Percentiles rank a stretch among this genome's conserved stretches.
phyloP scores from a whole-genome alignment of 2,797 vertebrate genomes.

The Phaenicophaeus curvirostris region DNA sequence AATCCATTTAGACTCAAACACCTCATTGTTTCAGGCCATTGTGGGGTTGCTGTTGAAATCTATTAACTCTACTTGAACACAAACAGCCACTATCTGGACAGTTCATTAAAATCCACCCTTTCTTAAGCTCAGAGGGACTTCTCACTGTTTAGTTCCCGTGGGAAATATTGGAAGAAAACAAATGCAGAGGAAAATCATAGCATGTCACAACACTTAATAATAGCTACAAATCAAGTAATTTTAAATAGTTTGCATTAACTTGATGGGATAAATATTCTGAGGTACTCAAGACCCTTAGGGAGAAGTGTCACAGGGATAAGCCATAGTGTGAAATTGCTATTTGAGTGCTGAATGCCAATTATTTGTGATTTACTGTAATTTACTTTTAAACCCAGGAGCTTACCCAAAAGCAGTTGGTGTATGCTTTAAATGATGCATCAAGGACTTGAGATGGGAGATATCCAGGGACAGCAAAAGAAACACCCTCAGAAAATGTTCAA shows the following conservation, averaged over 20 bases:
- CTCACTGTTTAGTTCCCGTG: neutral
- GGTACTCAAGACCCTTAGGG: slow-evolving; percentile 46
- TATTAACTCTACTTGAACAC: slow-evolving; percentile 36
- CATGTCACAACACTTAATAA: slow-evolving; percentile 64
- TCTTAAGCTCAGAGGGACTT: slow-evolving; percentile 20
- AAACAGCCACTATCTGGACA: slow-evolving; percentile 41
- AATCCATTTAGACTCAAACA: slow-evolving; percentile 15
- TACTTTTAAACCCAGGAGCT: slow-evolving; percentile 58
- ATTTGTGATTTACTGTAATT: slow-evolving; percentile 69
- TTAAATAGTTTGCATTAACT: slow-evolving; percentile 60
- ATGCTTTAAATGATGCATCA: slow-evolving; percentile 45
- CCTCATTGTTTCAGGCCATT: slow-evolving; percentile 26
- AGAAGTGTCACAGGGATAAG: slow-evolving; percentile 55
- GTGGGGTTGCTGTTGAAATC: slow-evolving; percentile 23
- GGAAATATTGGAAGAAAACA: slow-evolving; percentile 38
- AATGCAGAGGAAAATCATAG: slow-evolving; percentile 18
- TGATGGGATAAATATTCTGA: slow-evolving; percentile 66
- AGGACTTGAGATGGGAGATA: slow-evolving; percentile 23
- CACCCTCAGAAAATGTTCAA: neutral
- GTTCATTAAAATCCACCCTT: slow-evolving; percentile 52
- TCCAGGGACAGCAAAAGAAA: neutral
- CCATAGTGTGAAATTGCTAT: slow-evolving; percentile 56
- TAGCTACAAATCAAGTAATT: slow-evolving; percentile 60
- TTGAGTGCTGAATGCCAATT: slow-evolving; percentile 67
- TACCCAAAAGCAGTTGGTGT: slow-evolving; percentile 36